Base-by-base conservation (phyloP, 1,140 invertebrate genomes). In the Dendroctonus valens region DNA sequence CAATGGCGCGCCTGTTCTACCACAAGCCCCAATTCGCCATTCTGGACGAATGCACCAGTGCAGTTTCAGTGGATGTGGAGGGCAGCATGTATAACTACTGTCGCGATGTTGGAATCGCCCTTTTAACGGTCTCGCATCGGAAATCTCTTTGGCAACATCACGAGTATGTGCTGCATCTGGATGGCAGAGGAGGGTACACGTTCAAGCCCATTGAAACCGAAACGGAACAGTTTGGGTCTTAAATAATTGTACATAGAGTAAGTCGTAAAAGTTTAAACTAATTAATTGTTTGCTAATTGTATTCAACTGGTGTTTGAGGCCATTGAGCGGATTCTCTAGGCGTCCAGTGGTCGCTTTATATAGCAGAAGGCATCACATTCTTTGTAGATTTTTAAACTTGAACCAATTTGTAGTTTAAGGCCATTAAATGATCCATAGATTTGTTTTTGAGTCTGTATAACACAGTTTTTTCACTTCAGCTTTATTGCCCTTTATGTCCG, bases 1-100 rank as follows among this genome's bases (percentile, higher is more conserved):
- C 96, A 89, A 98, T 98, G 96, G 95, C 96, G 50, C 84, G 96
- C 49, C 82, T 99, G 42, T 97, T 99, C 79, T 99, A 99, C 80
- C 96, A 99, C 77, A 86, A 85, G 72, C 97, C 97, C 8, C 96
- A 98, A 80, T 99, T 98, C 82, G 97, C 97, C 38, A 98, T 99
- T 75, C 80, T 99, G 64, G 97, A 99, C 77, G 97, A 99, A 80
- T 99, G 97, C 76, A 99, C 97, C 3, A 96, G 93, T 79, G 96
- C 96, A 5, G 96, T 98, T 0, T 97, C 94, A 68, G 92, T 98
- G 0, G 97, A 99, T 79, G 96, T 99, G 0, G 97, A 99, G 79
- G 96, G 94, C 61, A 90, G 89, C 51, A 98, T 99, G 92, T 99
- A 99, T 75, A 87, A 90, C 68, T 94, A 97, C 77, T 97, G 95